Evolutionary conservation across 1,140 invertebrate species (phyloP).

Genomic region (Chelonus insularis): DNA sequence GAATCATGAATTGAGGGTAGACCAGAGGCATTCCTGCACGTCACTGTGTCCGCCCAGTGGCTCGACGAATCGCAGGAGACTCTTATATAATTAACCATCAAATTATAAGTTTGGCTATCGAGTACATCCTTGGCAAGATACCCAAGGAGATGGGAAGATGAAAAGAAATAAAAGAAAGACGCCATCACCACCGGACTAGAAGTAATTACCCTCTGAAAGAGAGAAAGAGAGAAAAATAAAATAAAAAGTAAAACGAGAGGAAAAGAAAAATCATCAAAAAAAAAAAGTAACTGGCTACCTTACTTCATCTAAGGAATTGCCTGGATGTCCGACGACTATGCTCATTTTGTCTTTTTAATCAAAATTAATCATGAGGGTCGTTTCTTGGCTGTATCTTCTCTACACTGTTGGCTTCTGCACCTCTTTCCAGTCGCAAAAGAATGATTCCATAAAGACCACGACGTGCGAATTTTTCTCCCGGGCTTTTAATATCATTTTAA

Average conservation of each 20-base stretch:
- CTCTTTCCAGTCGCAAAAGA: background rate
- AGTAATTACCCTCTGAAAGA: constrained; percentile 51
- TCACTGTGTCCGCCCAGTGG: constrained; percentile 60
- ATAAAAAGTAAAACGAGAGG: constrained; percentile 28
- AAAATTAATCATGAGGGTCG: constrained; percentile 49
- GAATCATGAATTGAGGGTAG: background rate
- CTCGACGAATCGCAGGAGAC: constrained; percentile 53
- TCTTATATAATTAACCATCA: constrained; percentile 62
- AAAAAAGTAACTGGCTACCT: constrained; percentile 44
- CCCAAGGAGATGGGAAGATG: constrained; percentile 36
- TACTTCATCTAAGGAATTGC: constrained; percentile 47
- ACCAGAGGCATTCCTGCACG: constrained; percentile 55
- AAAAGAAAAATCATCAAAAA: too few relatives aligned
- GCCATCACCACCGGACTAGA: constrained; percentile 48
- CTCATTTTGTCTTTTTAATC: constrained; percentile 49
- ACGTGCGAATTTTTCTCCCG: constrained; percentile 1
- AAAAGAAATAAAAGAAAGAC: constrained; percentile 21
- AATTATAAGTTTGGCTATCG: constrained; percentile 62
- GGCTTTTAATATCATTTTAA: background rate
- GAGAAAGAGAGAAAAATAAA: constrained; percentile 32
- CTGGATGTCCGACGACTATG: constrained; percentile 26
- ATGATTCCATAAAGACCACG: background rate
- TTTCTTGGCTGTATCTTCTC: constrained; percentile 27
- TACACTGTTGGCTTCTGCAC: background rate
- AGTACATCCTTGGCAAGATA: constrained; percentile 22